A percentile compares a stretch with the other conserved stretches of the same genome.
Conservation (phyloP, 2,888 invertebrate species). For the Rhaphigaster nebulosa region DNA sequence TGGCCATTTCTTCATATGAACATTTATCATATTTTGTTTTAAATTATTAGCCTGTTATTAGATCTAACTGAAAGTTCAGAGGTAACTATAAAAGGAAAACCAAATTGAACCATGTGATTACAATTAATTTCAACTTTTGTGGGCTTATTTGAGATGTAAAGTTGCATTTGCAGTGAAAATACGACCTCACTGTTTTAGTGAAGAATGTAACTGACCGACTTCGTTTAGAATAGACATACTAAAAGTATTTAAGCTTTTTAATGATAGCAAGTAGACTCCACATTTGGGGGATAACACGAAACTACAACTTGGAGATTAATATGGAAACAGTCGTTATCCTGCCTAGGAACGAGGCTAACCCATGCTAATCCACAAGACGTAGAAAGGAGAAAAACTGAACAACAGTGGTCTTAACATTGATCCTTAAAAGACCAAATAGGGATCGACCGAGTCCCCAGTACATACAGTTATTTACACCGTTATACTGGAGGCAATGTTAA, state of each 20-base stretch:
- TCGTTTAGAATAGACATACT: not conserved
- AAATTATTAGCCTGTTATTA: no score
- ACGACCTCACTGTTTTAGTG: not conserved
- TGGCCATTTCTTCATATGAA: no score
- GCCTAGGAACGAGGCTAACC: not conserved
- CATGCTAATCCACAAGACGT: not conserved
- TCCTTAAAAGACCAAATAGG: slow-evolving; percentile 1
- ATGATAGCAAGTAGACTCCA: not conserved
- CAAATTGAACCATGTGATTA: no score
- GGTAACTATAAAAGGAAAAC: no score
- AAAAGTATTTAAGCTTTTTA: not conserved
- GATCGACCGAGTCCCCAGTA: not conserved
- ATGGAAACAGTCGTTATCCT: not conserved
- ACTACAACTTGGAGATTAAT: not conserved
- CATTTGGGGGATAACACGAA: not conserved
- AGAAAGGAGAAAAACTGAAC: not conserved
- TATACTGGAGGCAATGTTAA: not conserved
- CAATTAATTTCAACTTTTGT: no score
- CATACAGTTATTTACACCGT: slow-evolving; percentile 14
- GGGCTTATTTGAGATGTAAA: not conserved
- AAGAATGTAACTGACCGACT: not conserved
- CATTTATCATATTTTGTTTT: no score
- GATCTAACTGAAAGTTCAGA: not conserved
- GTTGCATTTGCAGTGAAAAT: not conserved
- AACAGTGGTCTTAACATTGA: not conserved